Evolutionary conservation across 1,140 invertebrate genomes (phyloP).

Genomic region (Drosophila tani): DNA sequence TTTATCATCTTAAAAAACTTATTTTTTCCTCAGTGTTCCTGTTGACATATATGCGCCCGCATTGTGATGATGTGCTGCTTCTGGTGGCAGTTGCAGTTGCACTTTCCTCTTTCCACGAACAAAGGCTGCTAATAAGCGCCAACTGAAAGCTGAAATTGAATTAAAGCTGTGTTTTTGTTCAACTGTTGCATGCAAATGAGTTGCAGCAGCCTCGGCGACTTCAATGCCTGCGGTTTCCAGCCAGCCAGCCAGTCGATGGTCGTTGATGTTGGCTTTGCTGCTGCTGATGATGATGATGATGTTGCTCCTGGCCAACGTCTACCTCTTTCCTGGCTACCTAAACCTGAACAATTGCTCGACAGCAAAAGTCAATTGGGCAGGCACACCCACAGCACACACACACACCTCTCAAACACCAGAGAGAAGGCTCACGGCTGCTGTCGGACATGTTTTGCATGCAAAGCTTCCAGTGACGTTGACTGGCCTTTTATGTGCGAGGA

Average conservation of each 20-base stretch:
- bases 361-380: conserved; percentile 75
- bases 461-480: conserved; percentile 65
- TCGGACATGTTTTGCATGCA: conserved; percentile 74
- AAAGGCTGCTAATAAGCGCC: conserved; percentile 56
- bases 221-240: conserved; percentile 59
- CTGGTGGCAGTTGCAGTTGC: conserved; percentile 30
- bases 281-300: not conserved
- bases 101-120: conserved; percentile 18
- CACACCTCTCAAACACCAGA: conserved; percentile 14
- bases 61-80: conserved; percentile 35
- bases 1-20: not conserved
- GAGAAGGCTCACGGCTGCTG: conserved; percentile 40
- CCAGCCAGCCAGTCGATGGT: conserved; percentile 12
- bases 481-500: conserved; percentile 34
- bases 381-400: conserved; percentile 32
- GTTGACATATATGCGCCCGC: conserved; percentile 63
- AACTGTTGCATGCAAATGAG: conserved; percentile 77
- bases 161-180: conserved; percentile 73
- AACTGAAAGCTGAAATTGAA: conserved; percentile 65
- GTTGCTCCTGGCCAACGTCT: conserved; percentile 7
- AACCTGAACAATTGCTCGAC: conserved; percentile 62
- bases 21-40: conserved; percentile 25
- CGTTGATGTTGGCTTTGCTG: conserved; percentile 7
- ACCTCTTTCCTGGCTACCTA: conserved; percentile 44
- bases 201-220: conserved; percentile 49